Percentiles rank a stretch among this genome's conserved stretches.
phyloP scores from a whole-genome alignment of 2,888 invertebrate species.

The Lasioglossum zephyrum region DNA sequence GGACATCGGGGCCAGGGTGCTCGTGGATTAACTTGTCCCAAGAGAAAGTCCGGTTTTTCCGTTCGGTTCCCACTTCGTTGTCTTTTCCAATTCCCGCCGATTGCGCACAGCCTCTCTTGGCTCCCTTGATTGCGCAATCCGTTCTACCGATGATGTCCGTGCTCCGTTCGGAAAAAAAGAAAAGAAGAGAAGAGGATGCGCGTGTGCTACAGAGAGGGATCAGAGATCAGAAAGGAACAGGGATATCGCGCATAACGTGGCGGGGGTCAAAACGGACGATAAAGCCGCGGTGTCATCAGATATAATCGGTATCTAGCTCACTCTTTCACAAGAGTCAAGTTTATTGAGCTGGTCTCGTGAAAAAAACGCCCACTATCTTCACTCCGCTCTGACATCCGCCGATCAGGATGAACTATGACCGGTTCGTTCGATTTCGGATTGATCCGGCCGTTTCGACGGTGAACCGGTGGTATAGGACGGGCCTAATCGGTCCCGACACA shows the following conservation, averaged over 20 bases:
- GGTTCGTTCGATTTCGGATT: constrained; percentile 26
- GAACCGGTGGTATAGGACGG: constrained; percentile 14
- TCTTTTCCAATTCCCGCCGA: constrained; percentile 73
- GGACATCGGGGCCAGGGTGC: constrained; percentile 18
- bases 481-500: not conserved
- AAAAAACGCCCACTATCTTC: constrained; percentile 17
- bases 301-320: constrained; percentile 57
- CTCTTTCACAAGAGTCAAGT: constrained; percentile 53
- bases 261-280: constrained; percentile 52
- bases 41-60: constrained; percentile 70
- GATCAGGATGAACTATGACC: constrained; percentile 32
- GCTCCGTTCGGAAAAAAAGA: not conserved
- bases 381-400: constrained; percentile 10
- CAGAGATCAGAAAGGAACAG: constrained; percentile 28
- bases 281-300: constrained; percentile 46
- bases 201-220: not conserved
- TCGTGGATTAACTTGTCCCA: constrained; percentile 60
- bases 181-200: not conserved
- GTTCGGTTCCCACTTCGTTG: constrained; percentile 41
- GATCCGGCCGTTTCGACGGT: constrained; percentile 31
- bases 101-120: constrained; percentile 40
- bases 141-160: constrained; percentile 22
- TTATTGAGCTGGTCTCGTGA: constrained; percentile 43
- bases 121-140: constrained; percentile 52
- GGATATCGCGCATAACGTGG: constrained; percentile 38